Evolutionary conservation across 2,888 invertebrate species (phyloP).

Genomic region (Abrostola tripartita): DNA sequence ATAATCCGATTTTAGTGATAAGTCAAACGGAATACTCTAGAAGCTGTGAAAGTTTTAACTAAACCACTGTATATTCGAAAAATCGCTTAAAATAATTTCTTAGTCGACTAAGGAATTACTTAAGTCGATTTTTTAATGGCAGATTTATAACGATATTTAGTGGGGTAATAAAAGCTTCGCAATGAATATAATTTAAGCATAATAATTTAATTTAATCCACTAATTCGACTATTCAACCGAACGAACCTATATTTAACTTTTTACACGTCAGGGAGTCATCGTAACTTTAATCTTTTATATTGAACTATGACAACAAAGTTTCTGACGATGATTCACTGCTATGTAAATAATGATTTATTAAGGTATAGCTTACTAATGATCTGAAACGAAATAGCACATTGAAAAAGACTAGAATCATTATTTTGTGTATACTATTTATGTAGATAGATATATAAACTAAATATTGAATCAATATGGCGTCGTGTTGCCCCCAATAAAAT

Average conservation of each 20-base stretch:
- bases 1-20: slow-evolving; percentile 49
- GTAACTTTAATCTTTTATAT: slow-evolving; percentile 27
- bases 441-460: slow-evolving; percentile 50
- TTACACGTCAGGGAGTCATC: slow-evolving; percentile 27
- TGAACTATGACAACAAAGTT: slow-evolving; percentile 20
- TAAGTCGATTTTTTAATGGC: too few relatives aligned
- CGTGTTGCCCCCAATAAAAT: slow-evolving; percentile 48
- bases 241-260: slow-evolving; percentile 27
- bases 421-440: slow-evolving; percentile 76
- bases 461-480: slow-evolving; percentile 52
- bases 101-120: slow-evolving; percentile 15
- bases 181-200: slow-evolving; percentile 29
- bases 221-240: slow-evolving; percentile 43
- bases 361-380: slow-evolving; percentile 40
- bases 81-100: slow-evolving; percentile 18
- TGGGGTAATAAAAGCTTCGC: slow-evolving; percentile 31
- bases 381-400: slow-evolving; percentile 55
- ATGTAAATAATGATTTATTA: slow-evolving; percentile 45
- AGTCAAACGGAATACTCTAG: slow-evolving; percentile 8
- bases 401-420: slow-evolving; percentile 66
- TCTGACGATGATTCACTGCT: slow-evolving; percentile 15
- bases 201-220: slow-evolving; percentile 26
- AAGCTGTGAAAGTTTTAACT: slow-evolving; percentile 28
- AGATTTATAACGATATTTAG: not conserved
- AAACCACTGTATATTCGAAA: slow-evolving; percentile 8